Evolutionary conservation across 1,140 invertebrate genomes (phyloP).

Genomic region (Temnothorax nylanderi): DNA sequence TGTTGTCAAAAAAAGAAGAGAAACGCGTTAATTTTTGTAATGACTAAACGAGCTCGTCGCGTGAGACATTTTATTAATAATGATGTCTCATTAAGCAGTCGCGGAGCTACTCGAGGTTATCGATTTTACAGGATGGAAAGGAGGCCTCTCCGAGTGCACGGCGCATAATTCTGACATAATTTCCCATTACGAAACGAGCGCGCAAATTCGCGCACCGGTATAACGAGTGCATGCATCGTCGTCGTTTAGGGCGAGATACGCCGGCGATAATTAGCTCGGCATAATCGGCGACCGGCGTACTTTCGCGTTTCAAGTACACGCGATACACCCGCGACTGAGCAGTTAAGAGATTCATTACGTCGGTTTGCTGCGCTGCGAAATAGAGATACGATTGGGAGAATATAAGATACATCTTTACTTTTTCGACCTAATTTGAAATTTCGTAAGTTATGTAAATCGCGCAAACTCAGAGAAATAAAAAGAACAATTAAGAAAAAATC

Average conservation of each 20-base stretch:
- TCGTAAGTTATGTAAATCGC: neutral
- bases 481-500: neutral
- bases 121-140: conserved; percentile 61
- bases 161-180: conserved; percentile 68
- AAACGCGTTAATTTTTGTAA: conserved; percentile 39
- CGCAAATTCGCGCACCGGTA: conserved; percentile 17
- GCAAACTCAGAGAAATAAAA: neutral
- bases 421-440: neutral
- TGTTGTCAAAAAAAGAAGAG: neutral
- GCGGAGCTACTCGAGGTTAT: conserved; percentile 65
- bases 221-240: conserved; percentile 44
- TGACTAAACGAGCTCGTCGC: conserved; percentile 56
- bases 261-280: conserved; percentile 54
- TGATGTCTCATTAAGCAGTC: conserved; percentile 71
- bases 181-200: conserved; percentile 67
- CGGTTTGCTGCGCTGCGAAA: neutral
- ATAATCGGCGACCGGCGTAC: conserved; percentile 22
- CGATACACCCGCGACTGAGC: conserved; percentile 22
- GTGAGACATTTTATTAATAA: conserved; percentile 72
- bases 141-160: conserved; percentile 35
- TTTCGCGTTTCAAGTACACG: neutral
- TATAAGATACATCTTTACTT: neutral
- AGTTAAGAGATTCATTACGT: conserved; percentile 23
- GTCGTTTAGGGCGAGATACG: conserved; percentile 45
- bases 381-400: neutral